Base-by-base conservation (phyloP, 2,113 vertebrate genomes). In the Erinaceus europaeus region DNA sequence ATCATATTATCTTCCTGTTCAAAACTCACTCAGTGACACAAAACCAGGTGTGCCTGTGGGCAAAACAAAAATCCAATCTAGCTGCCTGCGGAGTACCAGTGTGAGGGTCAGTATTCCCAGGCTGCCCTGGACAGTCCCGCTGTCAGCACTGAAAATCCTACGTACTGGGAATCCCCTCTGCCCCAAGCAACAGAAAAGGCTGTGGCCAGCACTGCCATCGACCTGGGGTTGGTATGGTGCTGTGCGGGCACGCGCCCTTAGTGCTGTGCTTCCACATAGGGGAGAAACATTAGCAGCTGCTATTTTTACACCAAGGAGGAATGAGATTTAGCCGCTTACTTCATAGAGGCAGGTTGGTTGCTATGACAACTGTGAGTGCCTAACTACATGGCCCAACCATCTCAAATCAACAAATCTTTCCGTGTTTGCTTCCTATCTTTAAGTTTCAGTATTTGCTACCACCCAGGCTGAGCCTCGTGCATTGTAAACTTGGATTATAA, bases 351-450 rank as follows among this genome's bases (percentile, higher is more conserved):
- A 86, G 89, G 32, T 86, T 88, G 18, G 86, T 95, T 95, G 73
- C 92, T 84, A 90, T 85, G 80, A 86, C 50, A 96, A 93, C 62
- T 1, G 20, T 53, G 27, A 92, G 4, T 65, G 76, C 80, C 85
- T 91, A 90, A 96, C 90, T 52, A 86, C 71, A 90, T 91, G 89
- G 59, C 89, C 94, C 59, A 89, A 96, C 95, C 36, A 71, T n/a
- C 32, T 34, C 90, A 93, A 94, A 90, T 32, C 78, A 90, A 93
- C 46, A 93, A 94, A 93, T 84, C 27, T 27, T 92, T 93, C 77
- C 38, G 40, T 59, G 48, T 84, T 83, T 32, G 4, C 87, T 65
- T 82, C 53, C 40, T 73, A 32, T 34, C 14, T 71, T 74, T 90
- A 74, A 64, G 50, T 82, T 90, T 86, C 34, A 48, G 46, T 90